phyloP scores from a whole-genome alignment of 2,888 invertebrate species.

The Orthosia incerta region DNA sequence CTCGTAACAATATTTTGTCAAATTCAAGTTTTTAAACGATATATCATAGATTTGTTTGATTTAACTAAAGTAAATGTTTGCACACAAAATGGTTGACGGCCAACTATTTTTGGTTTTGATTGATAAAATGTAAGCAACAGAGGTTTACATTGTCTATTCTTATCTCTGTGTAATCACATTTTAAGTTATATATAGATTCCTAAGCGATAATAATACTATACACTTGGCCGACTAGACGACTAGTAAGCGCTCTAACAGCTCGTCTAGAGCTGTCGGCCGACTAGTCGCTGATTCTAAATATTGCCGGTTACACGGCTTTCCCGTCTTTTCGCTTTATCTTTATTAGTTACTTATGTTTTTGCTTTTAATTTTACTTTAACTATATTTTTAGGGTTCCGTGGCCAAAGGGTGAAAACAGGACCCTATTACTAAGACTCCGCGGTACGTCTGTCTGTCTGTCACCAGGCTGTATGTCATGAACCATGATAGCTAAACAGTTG shows the following conservation, averaged over 20 bases:
- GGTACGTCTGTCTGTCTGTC: too few species aligned
- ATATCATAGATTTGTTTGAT: slow-evolving; percentile 29
- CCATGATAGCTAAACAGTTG: too few species aligned
- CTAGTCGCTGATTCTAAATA: background rate
- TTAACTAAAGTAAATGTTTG: slow-evolving; percentile 49
- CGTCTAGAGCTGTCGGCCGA: background rate
- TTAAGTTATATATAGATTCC: background rate
- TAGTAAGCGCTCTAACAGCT: background rate
- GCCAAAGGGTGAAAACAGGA: too few species aligned
- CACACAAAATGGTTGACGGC: slow-evolving; percentile 35
- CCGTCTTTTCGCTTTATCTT: background rate
- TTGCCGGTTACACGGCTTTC: background rate
- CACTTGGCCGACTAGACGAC: background rate
- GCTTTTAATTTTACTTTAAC: too few species aligned
- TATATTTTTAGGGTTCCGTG: too few species aligned
- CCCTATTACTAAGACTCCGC: too few species aligned
- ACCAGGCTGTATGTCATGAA: too few species aligned
- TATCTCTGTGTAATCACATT: slow-evolving; percentile 21
- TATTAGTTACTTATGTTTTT: background rate
- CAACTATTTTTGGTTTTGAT: slow-evolving; percentile 52
- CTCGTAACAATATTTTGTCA: slow-evolving; percentile 5
- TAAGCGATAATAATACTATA: background rate
- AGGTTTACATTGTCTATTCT: slow-evolving; percentile 15
- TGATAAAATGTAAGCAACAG: slow-evolving; percentile 50
- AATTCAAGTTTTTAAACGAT: slow-evolving; percentile 24